Base-by-base conservation (phyloP, 2,888 invertebrate genomes). In the Ochropleura leucogaster region DNA sequence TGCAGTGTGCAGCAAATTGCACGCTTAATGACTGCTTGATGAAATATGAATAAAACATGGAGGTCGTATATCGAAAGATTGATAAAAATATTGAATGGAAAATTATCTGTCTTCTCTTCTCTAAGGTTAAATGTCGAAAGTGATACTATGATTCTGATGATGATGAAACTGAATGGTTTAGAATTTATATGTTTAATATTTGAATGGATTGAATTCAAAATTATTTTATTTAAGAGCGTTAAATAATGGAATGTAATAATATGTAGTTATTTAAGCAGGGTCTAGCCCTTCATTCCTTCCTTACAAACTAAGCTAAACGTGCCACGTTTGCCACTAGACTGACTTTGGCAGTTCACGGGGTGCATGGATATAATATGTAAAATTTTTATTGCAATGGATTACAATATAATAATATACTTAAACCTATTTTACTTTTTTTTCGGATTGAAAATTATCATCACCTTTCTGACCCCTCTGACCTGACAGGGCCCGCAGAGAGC, bases 1-100 rank as follows among this genome's bases (percentile, higher is more conserved):
- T 67, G 55, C 81, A 80, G 20, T 66, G 53, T 40, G 55, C 63
- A 68, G 76, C 59, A 63, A 85, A 57, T 75, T 83, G 72, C 49
- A 69, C 78, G 72, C 20, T 67, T 62, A 64, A 62, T 64, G 40
- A 68, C 57, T 30, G 42, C 46, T 60, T 64, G 65, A 68, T 74
- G 74, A 63, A 72, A 60, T 66, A 65, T 59, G 46, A 66, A 68
- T 74, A 76, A 63, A 72, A 60, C 64, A 65, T 59, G 46, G 42
- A 82, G 79, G 82, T 57, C 55, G 20, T 30, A 53, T 16, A 14
- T 53, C 30, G 42, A n/a, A 51, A 16, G n/a, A 57, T 66, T 67
- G 10, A 62, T 30, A 42, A 55, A 49, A 9, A 51, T 40, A 42
- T 18, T 65, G 40, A 49, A 63, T 20, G 10, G 44, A 49, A 20